Conservation (phyloP, 2,888 invertebrate genomes). For the Drosophila subquinaria region DNA sequence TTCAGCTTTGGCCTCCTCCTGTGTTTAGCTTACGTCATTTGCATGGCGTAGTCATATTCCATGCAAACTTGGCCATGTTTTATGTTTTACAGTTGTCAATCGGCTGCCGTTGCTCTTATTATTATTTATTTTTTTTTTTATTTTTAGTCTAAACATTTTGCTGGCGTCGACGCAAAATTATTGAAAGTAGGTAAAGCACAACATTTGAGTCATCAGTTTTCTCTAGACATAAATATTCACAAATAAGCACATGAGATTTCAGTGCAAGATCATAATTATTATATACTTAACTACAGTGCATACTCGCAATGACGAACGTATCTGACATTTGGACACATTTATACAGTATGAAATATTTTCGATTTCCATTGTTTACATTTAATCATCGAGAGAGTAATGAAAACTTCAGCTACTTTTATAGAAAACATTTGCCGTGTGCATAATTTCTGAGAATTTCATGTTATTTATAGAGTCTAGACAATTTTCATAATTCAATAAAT, state of each 20-base stretch:
- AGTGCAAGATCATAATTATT: conserved; percentile 29
- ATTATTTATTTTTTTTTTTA: neutral
- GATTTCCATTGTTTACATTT: conserved; percentile 15
- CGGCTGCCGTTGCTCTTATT: conserved; percentile 42
- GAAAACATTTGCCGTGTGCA: conserved; percentile 37
- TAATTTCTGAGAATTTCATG: conserved; percentile 45
- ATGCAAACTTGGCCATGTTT: conserved; percentile 70
- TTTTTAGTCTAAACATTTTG: conserved; percentile 23
- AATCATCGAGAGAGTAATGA: neutral
- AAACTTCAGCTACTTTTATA: conserved; percentile 7
- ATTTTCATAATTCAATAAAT: conserved; percentile 51
- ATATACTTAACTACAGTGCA: conserved; percentile 6
- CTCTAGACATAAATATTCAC: conserved; percentile 11
- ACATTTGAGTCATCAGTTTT: conserved; percentile 67
- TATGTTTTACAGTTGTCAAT: conserved; percentile 79
- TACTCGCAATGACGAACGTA: neutral
- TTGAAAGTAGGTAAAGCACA: conserved; percentile 71
- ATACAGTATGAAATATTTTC: neutral
- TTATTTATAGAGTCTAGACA: conserved; percentile 44
- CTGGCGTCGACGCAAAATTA: conserved; percentile 58
- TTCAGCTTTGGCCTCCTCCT: conserved; percentile 40
- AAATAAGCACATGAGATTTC: conserved; percentile 18
- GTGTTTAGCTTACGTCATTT: conserved; percentile 71
- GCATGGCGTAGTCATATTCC: conserved; percentile 38
- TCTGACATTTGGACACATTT: neutral